phyloP scores from a whole-genome alignment of 2,888 invertebrate species.

The Branchipolynoe longqiensis region DNA sequence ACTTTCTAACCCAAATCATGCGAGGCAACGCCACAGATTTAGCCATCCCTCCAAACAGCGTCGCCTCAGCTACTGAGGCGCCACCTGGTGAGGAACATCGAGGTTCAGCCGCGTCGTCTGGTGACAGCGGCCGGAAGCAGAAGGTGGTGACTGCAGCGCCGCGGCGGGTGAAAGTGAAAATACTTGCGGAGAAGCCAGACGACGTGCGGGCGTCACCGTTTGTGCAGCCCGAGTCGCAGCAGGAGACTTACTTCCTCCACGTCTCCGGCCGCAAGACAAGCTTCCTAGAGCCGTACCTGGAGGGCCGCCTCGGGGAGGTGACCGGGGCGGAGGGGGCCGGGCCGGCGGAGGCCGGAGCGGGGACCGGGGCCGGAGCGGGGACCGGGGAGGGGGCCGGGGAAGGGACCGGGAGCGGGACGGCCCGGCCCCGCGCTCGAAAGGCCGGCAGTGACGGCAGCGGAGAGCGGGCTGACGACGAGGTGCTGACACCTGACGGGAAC shows the following conservation, averaged over 20 bases:
- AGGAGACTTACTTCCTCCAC: conserved; percentile 1
- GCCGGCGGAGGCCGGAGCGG: background rate
- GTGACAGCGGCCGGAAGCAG: background rate
- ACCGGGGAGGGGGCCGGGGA: no score
- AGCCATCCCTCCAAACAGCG: background rate
- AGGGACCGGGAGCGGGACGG: background rate
- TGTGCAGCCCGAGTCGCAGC: background rate
- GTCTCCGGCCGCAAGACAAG: background rate
- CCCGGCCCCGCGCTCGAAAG: background rate
- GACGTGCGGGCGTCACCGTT: background rate
- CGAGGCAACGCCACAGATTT: background rate
- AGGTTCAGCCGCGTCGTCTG: conserved; percentile 8
- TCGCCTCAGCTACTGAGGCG: background rate
- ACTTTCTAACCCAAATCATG: conserved; percentile 11
- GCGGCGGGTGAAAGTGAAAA: conserved; percentile 24
- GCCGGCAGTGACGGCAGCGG: conserved; percentile 10
- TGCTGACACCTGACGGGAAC: conserved; percentile 30
- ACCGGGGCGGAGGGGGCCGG: background rate
- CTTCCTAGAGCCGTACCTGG: conserved; percentile 9
- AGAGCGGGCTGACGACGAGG: conserved; percentile 31
- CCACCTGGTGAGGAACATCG: background rate
- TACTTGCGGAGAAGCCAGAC: conserved; percentile 20
- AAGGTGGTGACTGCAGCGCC: background rate
- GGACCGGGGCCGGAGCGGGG: background rate
- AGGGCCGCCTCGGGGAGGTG: background rate